These are phyloP conservation scores for Channa argus DNA, from an alignment of 2,113 vertebrate genomes.

Conservation along the genomic window DNA sequence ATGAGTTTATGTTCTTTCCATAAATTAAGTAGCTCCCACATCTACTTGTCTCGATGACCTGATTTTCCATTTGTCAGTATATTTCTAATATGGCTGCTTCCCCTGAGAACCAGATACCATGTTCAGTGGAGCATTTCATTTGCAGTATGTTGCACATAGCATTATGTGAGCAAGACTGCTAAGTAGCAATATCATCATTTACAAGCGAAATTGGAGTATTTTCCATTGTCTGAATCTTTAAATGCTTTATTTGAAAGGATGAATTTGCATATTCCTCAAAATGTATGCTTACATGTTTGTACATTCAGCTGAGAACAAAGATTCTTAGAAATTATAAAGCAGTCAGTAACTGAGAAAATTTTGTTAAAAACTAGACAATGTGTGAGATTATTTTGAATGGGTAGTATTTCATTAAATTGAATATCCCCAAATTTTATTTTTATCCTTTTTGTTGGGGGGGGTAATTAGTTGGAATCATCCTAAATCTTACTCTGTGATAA, in stretches of 20 bases:
- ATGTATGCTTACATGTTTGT: not conserved
- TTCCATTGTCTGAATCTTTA: not conserved
- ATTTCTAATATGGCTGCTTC: constrained; percentile 6
- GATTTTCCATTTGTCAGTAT: constrained; percentile 2
- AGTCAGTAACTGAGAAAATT: too few species aligned
- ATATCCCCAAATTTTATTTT: too few species aligned
- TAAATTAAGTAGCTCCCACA: not conserved
- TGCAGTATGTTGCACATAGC: not conserved
- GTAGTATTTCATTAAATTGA: too few species aligned
- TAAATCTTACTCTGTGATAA: too few species aligned
- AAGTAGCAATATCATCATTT: not conserved
- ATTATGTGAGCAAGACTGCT: not conserved
- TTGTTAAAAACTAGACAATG: too few species aligned
- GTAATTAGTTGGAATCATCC: too few species aligned
- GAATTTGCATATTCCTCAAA: not conserved
- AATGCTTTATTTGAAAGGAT: not conserved
- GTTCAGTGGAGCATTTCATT: not conserved
- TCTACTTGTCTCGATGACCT: not conserved
- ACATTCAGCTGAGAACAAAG: not conserved
- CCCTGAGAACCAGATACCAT: not conserved
- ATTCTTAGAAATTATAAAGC: too few species aligned
- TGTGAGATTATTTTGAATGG: too few species aligned
- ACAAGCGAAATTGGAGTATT: not conserved
- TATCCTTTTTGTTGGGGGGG: too few species aligned
- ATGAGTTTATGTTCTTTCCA: not conserved